These are phyloP conservation scores for Regulus satrapa DNA, from an alignment of 2,113 vertebrate species.

Conservation along the genomic window DNA sequence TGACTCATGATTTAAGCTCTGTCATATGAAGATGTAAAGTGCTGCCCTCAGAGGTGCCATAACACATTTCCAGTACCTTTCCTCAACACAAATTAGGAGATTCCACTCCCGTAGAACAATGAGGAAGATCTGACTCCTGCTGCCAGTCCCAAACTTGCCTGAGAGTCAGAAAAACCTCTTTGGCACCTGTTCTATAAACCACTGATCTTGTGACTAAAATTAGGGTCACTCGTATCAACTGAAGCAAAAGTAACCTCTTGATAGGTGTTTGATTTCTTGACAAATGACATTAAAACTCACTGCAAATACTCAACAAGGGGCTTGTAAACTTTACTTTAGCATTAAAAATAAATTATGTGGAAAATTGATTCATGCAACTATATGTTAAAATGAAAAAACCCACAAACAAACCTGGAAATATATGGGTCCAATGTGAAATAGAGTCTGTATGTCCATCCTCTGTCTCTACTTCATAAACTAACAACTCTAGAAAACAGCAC, in stretches of 20 bases:
- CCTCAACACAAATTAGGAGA: not conserved
- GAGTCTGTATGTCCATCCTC: not conserved
- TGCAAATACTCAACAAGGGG: not conserved
- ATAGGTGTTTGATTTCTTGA: not conserved
- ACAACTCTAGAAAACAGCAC: not conserved
- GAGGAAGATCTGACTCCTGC: not conserved
- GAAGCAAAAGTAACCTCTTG: not conserved
- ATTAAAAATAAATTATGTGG: not conserved
- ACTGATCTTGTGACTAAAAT: not conserved
- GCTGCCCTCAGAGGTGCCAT: not conserved
- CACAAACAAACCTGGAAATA: not conserved
- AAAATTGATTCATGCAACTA: not conserved
- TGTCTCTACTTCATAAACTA: not conserved
- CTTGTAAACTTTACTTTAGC: not conserved
- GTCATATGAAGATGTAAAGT: not conserved
- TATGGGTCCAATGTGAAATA: not conserved
- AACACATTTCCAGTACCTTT: not conserved
- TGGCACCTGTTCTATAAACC: not conserved
- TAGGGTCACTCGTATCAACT: not conserved
- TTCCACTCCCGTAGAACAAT: not conserved
- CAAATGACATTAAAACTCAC: not conserved
- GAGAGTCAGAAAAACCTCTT: not conserved
- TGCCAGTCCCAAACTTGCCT: not conserved
- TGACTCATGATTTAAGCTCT: not conserved
- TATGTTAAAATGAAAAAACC: not conserved